Evolutionary conservation across 2,888 invertebrate species (phyloP).

Genomic region (Nematopogon swammerdamellus): DNA sequence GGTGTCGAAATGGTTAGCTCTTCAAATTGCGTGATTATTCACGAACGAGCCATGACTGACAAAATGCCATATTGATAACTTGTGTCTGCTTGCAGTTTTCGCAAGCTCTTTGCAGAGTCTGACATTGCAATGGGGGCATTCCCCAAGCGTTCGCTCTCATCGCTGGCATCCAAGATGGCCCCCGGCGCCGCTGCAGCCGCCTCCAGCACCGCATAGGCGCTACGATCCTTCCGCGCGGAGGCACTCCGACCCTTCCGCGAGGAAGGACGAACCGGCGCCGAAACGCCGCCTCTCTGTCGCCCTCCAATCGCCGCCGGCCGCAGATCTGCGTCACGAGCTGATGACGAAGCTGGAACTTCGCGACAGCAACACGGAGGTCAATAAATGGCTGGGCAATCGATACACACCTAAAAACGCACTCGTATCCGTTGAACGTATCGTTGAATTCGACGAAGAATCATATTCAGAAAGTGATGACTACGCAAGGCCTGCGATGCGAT

Average conservation of each 20-base stretch:
- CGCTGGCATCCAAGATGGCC: slow-evolving; percentile 73
- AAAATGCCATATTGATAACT: no score
- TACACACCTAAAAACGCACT: slow-evolving; percentile 10
- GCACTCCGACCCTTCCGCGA: slow-evolving; percentile 24
- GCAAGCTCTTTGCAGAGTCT: slow-evolving; percentile 84
- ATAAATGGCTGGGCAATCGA: slow-evolving; percentile 34
- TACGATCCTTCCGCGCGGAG: slow-evolving; percentile 24
- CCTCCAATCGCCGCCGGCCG: slow-evolving; percentile 21
- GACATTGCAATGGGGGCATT: slow-evolving; percentile 69
- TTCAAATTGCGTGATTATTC: no score
- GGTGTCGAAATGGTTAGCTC: no score
- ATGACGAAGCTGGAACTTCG: slow-evolving; percentile 23
- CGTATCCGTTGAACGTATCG: no score
- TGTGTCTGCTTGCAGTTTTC: slow-evolving; percentile 63
- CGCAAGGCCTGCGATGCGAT: slow-evolving; percentile 25
- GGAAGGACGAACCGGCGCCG: slow-evolving; percentile 24
- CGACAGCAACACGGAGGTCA: slow-evolving; percentile 22
- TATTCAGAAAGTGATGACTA: slow-evolving; percentile 8
- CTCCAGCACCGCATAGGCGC: slow-evolving; percentile 40
- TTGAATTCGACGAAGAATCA: slow-evolving; percentile 12
- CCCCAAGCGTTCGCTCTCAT: slow-evolving; percentile 77
- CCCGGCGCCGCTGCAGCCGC: slow-evolving; percentile 32
- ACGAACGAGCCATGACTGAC: no score
- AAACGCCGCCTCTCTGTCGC: slow-evolving; percentile 15
- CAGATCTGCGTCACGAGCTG: slow-evolving; percentile 38